These are phyloP conservation scores for Trachemys scripta DNA, from an alignment of 2,113 vertebrate genomes.

Conservation along the genomic window DNA sequence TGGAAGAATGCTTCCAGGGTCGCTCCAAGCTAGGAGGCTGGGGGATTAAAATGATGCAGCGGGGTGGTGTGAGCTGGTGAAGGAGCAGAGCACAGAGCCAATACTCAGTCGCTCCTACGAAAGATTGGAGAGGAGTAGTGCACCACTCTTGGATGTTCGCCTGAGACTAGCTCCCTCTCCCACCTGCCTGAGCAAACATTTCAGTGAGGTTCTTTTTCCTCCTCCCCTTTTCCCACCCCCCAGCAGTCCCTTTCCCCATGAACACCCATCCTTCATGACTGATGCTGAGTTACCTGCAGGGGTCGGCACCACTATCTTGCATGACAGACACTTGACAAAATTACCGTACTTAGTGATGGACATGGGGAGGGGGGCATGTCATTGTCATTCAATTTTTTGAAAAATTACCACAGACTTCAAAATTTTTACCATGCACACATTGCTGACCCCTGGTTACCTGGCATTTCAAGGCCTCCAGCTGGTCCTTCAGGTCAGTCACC, in stretches of 20 bases:
- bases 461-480: conserved; percentile 79
- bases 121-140: not conserved
- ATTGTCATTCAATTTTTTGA: too few relatives aligned
- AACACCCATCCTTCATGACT: not conserved
- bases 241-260: not conserved
- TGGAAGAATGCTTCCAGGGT: not conserved
- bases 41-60: not conserved
- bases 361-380: too few relatives aligned
- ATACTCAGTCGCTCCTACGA: not conserved
- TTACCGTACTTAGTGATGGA: too few relatives aligned
- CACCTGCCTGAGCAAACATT: not conserved
- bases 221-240: not conserved
- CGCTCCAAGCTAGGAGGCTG: not conserved
- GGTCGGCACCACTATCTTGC: too few relatives aligned
- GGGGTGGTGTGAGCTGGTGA: not conserved
- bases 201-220: not conserved
- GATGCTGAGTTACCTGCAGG: not conserved
- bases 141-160: not conserved
- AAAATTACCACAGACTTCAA: too few relatives aligned
- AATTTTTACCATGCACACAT: too few relatives aligned
- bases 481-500: conserved; percentile 79
- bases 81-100: not conserved
- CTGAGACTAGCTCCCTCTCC: too few relatives aligned
- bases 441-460: conserved; percentile 53
- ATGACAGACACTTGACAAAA: too few relatives aligned